These are phyloP conservation scores for Microplitis deprimator DNA, from an alignment of 2,888 invertebrate genomes.

Conservation along the genomic window DNA sequence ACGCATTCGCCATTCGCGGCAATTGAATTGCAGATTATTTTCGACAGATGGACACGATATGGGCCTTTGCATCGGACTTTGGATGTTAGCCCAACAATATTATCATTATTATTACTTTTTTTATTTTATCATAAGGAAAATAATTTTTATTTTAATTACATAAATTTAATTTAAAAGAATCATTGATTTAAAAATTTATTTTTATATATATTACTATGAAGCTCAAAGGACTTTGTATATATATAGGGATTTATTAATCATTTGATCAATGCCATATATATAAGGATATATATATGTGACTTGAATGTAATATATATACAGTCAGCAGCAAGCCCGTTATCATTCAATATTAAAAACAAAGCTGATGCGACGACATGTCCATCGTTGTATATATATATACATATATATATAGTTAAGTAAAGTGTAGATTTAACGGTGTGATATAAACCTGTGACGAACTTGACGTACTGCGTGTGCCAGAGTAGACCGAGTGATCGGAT, in stretches of 20 bases:
- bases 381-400: conserved; percentile 6
- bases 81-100: conserved; percentile 8
- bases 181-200: no score
- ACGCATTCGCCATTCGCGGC: conserved; percentile 48
- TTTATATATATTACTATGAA: background rate
- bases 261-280: background rate
- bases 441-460: conserved; percentile 45
- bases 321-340: background rate
- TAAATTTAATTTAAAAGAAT: no score
- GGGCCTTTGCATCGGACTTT: conserved; percentile 25
- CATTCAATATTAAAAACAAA: background rate
- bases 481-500: conserved; percentile 34
- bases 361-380: conserved; percentile 21
- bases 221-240: background rate
- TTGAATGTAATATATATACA: background rate
- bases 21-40: conserved; percentile 65
- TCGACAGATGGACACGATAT: conserved; percentile 65
- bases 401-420: background rate
- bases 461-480: conserved; percentile 49
- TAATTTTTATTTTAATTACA: no score
- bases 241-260: background rate
- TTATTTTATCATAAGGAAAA: no score
- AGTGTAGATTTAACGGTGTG: conserved; percentile 35
- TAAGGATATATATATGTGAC: no score
- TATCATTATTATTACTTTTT: conserved; percentile 17